Conservation (phyloP, 2,797 vertebrate species). For the Enteromius argenteus region DNA sequence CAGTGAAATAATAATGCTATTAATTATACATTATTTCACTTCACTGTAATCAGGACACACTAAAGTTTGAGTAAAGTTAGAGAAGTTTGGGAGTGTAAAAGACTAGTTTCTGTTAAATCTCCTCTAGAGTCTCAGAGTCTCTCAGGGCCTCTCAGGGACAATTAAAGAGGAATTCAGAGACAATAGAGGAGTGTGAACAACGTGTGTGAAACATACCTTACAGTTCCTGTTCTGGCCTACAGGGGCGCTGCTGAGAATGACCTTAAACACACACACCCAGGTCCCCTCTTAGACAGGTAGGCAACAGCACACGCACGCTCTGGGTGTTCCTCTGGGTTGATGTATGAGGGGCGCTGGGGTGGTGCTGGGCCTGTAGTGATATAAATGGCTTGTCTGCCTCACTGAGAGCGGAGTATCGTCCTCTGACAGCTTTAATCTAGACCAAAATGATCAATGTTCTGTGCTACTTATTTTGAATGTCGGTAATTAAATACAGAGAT, state of each 20-base stretch:
- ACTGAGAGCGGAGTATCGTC: conserved; percentile 58
- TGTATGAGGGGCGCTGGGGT: conserved; percentile 51
- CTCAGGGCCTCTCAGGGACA: too few relatives aligned
- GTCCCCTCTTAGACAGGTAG: neutral
- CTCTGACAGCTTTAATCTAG: conserved; percentile 75
- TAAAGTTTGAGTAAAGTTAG: too few relatives aligned
- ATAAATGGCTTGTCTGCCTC: conserved; percentile 55
- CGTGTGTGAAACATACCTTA: neutral
- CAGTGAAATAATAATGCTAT: too few relatives aligned
- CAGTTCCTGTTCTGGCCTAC: neutral
- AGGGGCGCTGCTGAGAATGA: neutral
- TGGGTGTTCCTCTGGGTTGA: conserved; percentile 48
- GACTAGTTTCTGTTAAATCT: too few relatives aligned
- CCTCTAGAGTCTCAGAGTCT: too few relatives aligned
- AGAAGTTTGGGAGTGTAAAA: too few relatives aligned
- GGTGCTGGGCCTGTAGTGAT: conserved; percentile 53
- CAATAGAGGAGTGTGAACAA: neutral
- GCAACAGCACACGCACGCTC: neutral
- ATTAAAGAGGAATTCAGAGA: neutral
- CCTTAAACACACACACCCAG: neutral
- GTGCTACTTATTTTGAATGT: conserved; percentile 66
- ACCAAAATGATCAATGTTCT: conserved; percentile 65
- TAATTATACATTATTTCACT: too few relatives aligned
- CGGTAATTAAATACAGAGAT: conserved; percentile 67
- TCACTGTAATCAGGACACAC: too few relatives aligned